Evolutionary conservation across 2,113 vertebrate species (phyloP).

Genomic region (Neogobius melanostomus): DNA sequence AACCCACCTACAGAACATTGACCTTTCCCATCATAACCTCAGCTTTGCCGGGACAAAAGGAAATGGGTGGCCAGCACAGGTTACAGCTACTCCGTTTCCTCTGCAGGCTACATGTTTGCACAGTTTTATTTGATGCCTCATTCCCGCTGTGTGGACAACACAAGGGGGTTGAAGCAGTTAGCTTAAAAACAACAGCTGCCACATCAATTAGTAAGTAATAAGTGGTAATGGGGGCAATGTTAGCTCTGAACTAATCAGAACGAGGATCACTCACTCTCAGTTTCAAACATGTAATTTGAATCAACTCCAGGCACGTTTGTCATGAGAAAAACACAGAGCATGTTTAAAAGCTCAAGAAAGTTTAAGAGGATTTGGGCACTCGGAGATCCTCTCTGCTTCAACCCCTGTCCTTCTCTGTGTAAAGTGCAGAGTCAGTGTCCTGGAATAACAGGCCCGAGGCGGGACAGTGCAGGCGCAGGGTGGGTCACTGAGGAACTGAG

Average conservation of each 20-base stretch:
- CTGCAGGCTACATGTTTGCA: constrained; percentile 14
- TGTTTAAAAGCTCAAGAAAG: too few species aligned
- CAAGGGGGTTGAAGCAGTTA: too few species aligned
- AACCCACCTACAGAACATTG: constrained; percentile 33
- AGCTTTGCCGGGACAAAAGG: constrained; percentile 49
- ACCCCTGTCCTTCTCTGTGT: constrained; percentile 7
- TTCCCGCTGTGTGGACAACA: too few species aligned
- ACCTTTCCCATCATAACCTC: constrained; percentile 39
- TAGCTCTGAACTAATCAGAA: too few species aligned
- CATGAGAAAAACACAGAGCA: too few species aligned
- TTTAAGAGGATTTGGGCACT: too few species aligned
- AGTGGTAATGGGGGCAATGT: too few species aligned
- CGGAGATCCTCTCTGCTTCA: constrained; percentile 13
- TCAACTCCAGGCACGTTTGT: too few species aligned
- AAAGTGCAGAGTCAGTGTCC: constrained; percentile 69
- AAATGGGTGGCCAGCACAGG: constrained; percentile 20
- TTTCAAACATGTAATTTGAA: too few species aligned
- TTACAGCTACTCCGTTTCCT: constrained; percentile 20
- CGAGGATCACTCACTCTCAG: too few species aligned
- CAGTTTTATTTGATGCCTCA: background rate
- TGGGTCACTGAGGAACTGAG: constrained; percentile 53
- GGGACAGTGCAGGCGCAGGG: constrained; percentile 35
- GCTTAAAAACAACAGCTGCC: too few species aligned
- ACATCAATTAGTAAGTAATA: too few species aligned
- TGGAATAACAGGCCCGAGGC: constrained; percentile 46